These are phyloP conservation scores for Reticulitermes lucifugus DNA, from an alignment of 2,888 invertebrate species.

Conservation along the genomic window DNA sequence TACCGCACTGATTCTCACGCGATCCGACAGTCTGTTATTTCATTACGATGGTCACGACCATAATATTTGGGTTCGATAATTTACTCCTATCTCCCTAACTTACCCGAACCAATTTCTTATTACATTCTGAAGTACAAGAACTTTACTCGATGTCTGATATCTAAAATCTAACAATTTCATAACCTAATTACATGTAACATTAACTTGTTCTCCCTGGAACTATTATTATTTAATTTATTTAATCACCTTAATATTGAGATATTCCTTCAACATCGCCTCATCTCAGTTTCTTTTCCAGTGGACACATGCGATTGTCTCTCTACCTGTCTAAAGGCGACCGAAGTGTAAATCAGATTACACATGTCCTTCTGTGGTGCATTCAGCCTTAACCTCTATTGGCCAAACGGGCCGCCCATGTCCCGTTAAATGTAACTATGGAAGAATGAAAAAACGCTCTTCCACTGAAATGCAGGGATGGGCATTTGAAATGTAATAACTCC, in stretches of 20 bases:
- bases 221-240: not conserved
- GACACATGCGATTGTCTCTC: not conserved
- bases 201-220: not conserved
- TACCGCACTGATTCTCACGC: not conserved
- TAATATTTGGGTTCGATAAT: not conserved
- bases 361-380: too few species aligned
- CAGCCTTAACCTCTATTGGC: too few species aligned
- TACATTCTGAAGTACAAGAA: not conserved
- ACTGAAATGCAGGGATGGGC: too few species aligned
- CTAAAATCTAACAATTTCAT: not conserved
- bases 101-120: not conserved
- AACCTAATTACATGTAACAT: not conserved
- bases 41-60: not conserved
- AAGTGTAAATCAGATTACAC: too few species aligned
- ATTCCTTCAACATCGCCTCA: not conserved
- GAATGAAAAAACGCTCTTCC: too few species aligned
- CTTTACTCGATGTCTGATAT: not conserved
- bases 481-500: too few species aligned
- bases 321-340: too few species aligned
- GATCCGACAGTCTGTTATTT: not conserved
- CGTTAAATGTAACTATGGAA: too few species aligned
- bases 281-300: not conserved
- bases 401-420: too few species aligned
- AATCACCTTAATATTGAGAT: not conserved
- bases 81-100: not conserved